Percentiles rank a stretch among this genome's conserved stretches.
Conservation (phyloP, 2,113 vertebrate species). For the Triplophysa rosa region DNA sequence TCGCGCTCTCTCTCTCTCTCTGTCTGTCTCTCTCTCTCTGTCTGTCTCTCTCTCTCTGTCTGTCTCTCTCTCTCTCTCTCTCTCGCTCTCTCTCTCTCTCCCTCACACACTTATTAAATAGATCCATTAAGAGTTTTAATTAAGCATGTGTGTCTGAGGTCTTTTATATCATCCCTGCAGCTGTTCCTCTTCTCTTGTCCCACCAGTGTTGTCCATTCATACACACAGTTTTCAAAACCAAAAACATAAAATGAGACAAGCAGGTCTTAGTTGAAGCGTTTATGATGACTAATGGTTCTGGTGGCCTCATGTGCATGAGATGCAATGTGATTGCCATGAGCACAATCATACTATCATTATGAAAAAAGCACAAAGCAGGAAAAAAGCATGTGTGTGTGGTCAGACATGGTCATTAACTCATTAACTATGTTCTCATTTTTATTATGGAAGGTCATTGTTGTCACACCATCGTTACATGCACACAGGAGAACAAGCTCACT, state of each 20-base stretch:
- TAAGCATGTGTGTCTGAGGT: neutral
- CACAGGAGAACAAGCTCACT: neutral
- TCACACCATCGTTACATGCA: conserved; percentile 11
- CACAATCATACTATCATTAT: conserved; percentile 1
- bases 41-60: neutral
- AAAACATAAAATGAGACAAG: conserved; percentile 1
- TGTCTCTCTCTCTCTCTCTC: neutral
- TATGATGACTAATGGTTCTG: conserved; percentile 1
- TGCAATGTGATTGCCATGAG: neutral
- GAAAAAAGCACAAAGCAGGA: neutral
- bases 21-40: no score
- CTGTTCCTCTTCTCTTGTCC: neutral
- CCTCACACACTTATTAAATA: neutral
- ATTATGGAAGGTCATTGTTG: conserved; percentile 29
- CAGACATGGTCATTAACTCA: neutral
- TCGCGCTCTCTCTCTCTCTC: no score
- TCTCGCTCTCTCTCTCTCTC: no score
- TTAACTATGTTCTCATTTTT: conserved; percentile 22
- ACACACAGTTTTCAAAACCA: neutral
- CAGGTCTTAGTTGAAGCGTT: neutral
- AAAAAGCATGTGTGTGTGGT: conserved; percentile 4
- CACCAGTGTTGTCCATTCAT: neutral
- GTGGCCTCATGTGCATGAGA: conserved; percentile 15
- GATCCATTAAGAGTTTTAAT: conserved; percentile 15
- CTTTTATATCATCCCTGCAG: neutral